phyloP scores from a whole-genome alignment of 2,888 invertebrate species.

The Nymphalis polychloros region DNA sequence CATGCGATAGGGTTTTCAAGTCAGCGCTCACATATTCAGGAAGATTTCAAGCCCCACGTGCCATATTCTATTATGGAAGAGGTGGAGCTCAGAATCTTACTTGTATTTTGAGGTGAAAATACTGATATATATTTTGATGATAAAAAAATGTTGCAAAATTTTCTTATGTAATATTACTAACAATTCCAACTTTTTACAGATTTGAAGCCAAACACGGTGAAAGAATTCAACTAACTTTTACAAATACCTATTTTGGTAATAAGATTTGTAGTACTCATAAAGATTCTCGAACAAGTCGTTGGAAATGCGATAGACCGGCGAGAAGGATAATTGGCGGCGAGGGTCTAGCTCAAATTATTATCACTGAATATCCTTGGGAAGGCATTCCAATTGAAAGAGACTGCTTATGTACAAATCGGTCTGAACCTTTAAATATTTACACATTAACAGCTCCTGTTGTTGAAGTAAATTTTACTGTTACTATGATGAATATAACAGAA shows the following conservation, averaged over 20 bases:
- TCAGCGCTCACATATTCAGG: constrained; percentile 81
- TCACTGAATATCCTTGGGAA: constrained; percentile 87
- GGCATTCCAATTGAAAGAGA: constrained; percentile 85
- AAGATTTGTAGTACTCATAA: constrained; percentile 85
- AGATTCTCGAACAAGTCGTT: constrained; percentile 85
- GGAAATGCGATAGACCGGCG: constrained; percentile 84
- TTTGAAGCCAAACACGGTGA: constrained; percentile 87
- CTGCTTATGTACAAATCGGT: constrained; percentile 87
- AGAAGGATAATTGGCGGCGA: constrained; percentile 72
- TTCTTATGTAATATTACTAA: background rate
- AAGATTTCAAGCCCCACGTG: constrained; percentile 87
- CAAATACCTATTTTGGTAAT: constrained; percentile 86
- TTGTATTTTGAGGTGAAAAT: constrained; percentile 84
- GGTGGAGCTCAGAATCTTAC: constrained; percentile 89
- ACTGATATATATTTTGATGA: background rate
- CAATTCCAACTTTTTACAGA: constrained; percentile 49
- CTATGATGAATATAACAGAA: constrained; percentile 90
- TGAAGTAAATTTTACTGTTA: constrained; percentile 87
- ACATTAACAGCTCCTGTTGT: constrained; percentile 87
- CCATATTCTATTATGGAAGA: constrained; percentile 91
- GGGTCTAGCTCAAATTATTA: constrained; percentile 83
- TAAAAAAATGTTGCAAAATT: background rate
- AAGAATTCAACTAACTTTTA: constrained; percentile 85
- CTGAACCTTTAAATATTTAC: constrained; percentile 84
- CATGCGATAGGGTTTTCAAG: constrained; percentile 84